Evolutionary conservation across 2,797 vertebrate genomes (phyloP).

Genomic region (Bradypus variegatus): DNA sequence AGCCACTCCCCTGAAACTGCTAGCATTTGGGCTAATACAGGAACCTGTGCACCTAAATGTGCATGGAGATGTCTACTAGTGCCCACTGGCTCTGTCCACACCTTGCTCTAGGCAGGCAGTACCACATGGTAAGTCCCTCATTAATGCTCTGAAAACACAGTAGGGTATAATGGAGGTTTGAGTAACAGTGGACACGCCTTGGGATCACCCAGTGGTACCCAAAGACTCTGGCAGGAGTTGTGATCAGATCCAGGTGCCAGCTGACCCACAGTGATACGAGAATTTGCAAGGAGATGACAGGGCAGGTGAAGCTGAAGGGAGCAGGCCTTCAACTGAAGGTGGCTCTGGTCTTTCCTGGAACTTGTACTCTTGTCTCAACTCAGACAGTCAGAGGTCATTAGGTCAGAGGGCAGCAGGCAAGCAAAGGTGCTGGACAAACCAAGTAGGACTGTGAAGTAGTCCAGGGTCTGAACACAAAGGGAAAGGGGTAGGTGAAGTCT

Average conservation of each 20-base stretch:
- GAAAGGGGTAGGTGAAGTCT: neutral
- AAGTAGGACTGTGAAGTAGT: neutral
- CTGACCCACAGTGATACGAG: neutral
- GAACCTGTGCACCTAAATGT: neutral
- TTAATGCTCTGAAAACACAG: neutral
- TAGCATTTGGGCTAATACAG: neutral
- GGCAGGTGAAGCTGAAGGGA: neutral
- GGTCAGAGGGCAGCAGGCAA: neutral
- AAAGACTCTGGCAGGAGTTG: neutral
- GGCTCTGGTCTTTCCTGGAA: constrained; percentile 14
- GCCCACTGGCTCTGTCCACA: neutral
- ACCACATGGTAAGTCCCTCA: neutral
- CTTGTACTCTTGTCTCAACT: neutral
- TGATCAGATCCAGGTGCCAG: neutral
- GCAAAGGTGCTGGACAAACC: neutral
- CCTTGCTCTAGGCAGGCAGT: neutral
- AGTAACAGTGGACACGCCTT: neutral
- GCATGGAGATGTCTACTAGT: neutral
- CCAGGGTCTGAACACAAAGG: neutral
- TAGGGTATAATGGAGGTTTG: neutral
- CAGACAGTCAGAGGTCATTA: neutral
- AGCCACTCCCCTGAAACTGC: neutral
- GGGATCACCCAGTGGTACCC: neutral
- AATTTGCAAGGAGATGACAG: neutral
- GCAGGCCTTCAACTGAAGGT: neutral